phyloP scores from a whole-genome alignment of 2,888 invertebrate genomes.

The Diabrotica balteata region DNA sequence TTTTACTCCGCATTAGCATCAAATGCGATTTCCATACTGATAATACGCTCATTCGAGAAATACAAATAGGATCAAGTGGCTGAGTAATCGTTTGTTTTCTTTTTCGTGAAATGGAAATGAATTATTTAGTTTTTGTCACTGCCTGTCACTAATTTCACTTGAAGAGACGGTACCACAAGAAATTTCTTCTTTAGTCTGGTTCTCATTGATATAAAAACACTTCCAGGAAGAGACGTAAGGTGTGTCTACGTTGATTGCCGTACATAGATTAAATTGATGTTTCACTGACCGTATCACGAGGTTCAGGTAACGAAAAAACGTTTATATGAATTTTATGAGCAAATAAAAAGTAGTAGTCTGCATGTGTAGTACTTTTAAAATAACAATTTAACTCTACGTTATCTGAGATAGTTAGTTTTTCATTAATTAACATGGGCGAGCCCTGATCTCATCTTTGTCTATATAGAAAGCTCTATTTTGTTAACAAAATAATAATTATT shows the following conservation, averaged over 20 bases:
- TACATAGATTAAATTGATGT: not conserved
- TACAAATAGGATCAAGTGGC: too few species aligned
- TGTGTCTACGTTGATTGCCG: conserved; percentile 1
- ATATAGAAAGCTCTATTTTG: too few species aligned
- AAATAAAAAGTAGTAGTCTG: too few species aligned
- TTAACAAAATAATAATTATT: too few species aligned
- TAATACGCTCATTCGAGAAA: not conserved
- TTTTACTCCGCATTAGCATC: not conserved
- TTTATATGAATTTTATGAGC: too few species aligned
- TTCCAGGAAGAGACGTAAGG: conserved; percentile 5
- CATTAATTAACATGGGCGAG: too few species aligned
- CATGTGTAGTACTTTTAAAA: too few species aligned
- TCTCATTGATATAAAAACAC: conserved; percentile 7
- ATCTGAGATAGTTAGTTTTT: too few species aligned
- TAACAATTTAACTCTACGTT: too few species aligned
- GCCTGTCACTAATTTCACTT: conserved; percentile 4
- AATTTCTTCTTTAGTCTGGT: conserved; percentile 11
- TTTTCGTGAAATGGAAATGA: conserved; percentile 6
- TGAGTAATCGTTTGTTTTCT: conserved; percentile 2
- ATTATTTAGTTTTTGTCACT: not conserved
- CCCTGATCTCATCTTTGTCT: too few species aligned
- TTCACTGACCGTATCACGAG: too few species aligned
- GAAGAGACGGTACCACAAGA: not conserved
- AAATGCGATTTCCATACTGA: not conserved
- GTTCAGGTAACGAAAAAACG: too few species aligned